These are phyloP conservation scores for Enteromius anoplus DNA, from an alignment of 2,797 vertebrate species.

Conservation along the genomic window DNA sequence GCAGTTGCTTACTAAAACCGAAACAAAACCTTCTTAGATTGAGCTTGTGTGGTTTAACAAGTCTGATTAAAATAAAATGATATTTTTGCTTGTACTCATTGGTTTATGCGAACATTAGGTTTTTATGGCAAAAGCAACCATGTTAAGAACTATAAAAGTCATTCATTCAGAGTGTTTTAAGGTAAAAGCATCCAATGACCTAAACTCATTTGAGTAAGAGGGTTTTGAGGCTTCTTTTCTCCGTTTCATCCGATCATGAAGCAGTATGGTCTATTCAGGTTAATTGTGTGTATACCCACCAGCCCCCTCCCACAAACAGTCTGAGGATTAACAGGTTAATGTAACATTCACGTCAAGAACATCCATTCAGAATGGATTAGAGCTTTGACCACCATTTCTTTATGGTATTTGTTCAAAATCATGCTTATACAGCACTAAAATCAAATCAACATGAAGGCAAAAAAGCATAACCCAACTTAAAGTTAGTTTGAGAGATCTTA, in stretches of 20 bases:
- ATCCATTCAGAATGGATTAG: slow-evolving; percentile 66
- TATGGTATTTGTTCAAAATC: slow-evolving; percentile 27
- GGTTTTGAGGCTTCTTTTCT: slow-evolving; percentile 41
- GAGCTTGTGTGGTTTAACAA: not conserved
- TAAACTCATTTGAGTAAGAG: not conserved
- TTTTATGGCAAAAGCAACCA: not conserved
- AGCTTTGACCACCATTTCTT: slow-evolving; percentile 52
- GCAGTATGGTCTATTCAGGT: slow-evolving; percentile 63
- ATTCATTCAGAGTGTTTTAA: not conserved
- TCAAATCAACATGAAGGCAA: not conserved
- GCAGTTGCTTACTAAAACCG: not conserved
- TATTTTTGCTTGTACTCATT: not conserved
- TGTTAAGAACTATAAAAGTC: not conserved
- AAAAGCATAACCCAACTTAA: not conserved
- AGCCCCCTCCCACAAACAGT: slow-evolving; percentile 30
- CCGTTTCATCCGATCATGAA: slow-evolving; percentile 51
- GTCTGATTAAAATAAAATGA: not conserved
- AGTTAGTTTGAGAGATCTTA: not conserved
- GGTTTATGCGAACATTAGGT: not conserved
- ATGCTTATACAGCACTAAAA: not conserved
- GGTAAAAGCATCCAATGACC: slow-evolving; percentile 6
- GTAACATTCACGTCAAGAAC: slow-evolving; percentile 60
- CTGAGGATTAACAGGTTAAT: slow-evolving; percentile 74
- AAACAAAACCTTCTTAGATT: not conserved
- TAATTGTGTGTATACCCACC: slow-evolving; percentile 72